Evolutionary conservation across 2,888 invertebrate genomes (phyloP).

Genomic region (Creontiades dilutus): DNA sequence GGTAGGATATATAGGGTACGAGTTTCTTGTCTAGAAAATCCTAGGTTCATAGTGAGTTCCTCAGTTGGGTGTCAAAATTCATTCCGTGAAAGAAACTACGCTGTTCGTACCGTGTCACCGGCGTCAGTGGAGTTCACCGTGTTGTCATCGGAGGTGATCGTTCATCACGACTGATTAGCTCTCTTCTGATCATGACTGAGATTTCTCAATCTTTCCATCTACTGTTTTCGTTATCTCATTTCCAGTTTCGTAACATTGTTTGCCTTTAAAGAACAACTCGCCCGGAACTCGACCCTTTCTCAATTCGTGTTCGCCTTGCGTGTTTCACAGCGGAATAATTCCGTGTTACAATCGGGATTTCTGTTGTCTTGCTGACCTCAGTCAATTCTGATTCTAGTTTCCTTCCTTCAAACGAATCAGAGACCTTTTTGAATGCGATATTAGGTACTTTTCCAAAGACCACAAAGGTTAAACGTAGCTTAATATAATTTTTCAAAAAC

Average conservation of each 20-base stretch:
- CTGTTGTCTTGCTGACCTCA: too few relatives aligned
- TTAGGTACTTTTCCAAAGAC: too few relatives aligned
- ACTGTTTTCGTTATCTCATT: constrained; percentile 21
- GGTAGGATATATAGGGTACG: too few relatives aligned
- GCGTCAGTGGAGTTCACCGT: neutral
- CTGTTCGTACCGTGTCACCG: neutral
- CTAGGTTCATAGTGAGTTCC: too few relatives aligned
- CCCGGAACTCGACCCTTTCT: neutral
- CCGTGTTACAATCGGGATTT: too few relatives aligned
- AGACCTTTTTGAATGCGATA: too few relatives aligned
- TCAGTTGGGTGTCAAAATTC: neutral
- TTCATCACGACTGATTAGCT: constrained; percentile 28
- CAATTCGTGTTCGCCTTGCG: neutral
- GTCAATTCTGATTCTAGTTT: too few relatives aligned
- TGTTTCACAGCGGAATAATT: neutral
- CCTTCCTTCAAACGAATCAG: too few relatives aligned
- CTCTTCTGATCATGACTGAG: neutral
- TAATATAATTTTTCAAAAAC: too few relatives aligned
- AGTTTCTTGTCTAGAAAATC: too few relatives aligned
- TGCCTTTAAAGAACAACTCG: neutral
- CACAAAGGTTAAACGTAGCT: too few relatives aligned
- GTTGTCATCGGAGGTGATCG: neutral
- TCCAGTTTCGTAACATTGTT: neutral
- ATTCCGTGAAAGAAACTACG: neutral
- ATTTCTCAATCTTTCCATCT: neutral